Base-by-base conservation (phyloP, 1,140 invertebrate species). In the Drosophila jambulina region DNA sequence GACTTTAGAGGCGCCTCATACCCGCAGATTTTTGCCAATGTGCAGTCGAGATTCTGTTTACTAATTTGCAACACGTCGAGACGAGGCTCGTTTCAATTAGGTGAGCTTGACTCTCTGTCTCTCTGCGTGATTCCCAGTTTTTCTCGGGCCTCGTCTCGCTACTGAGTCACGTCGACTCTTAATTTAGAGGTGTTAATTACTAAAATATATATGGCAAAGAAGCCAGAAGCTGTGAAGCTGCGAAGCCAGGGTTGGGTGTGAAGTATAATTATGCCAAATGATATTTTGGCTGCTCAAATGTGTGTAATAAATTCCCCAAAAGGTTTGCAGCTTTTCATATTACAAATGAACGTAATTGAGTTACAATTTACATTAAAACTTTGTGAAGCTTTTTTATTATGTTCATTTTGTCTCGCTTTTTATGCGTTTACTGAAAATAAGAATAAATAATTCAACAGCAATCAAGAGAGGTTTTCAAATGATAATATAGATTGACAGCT, bases 131-230 rank as follows among this genome's bases (percentile, higher is more conserved):
- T 43, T 43, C 58, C 21, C 21, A 17, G 29, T 54, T 54, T 68
- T 54, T 36, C 25, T 25, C 19, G 1, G 23, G 15, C 17, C 60
- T 38, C 43, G 9, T 23, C 38, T 25, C 27, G 21, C 23, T 13
- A 36, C 61, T 56, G 57, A 78, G 46, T 71, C 76, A 78, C 64
- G 65, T 71, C 40, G 57, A 25, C 58, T 72, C 49, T 27, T 42
- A 57, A 67, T 32, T 48, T 61, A 17, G 59, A 82, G 80, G 80
- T 82, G 80, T 69, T 82, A 82, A 82, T 82, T 72, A 67, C 62
- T 40, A 45, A 77, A 57, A 45, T 43, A 63, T 34, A 78, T 63
- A 68, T 62, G 25, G 46, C 58, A 29, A 29, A 12, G n/a, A 32
- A 32, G 15, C 15, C 8, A 48, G 46, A 49, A 49, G 46, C 25